Evolutionary conservation across 2,113 vertebrate genomes (phyloP).

Genomic region (Phyllostomus hastatus): DNA sequence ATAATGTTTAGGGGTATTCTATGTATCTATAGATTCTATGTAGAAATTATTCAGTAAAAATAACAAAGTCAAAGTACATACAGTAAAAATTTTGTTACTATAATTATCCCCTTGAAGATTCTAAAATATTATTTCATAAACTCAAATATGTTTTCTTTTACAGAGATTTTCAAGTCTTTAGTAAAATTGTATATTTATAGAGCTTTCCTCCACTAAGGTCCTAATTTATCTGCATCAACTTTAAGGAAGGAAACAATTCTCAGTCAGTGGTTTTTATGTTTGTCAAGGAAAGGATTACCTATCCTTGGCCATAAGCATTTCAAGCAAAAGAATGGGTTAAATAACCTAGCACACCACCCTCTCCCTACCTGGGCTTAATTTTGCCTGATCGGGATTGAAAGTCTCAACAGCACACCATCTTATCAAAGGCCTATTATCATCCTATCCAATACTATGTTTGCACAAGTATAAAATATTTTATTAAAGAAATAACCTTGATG

Average conservation of each 20-base stretch:
- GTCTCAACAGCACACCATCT: not conserved
- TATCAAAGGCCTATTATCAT: conserved; percentile 14
- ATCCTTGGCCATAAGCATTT: not conserved
- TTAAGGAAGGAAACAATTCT: not conserved
- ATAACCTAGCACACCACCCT: not conserved
- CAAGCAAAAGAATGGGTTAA: not conserved
- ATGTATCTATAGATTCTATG: not conserved
- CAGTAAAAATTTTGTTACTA: not conserved
- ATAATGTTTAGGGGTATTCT: too few species aligned
- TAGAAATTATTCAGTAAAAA: not conserved
- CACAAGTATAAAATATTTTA: conserved; percentile 22
- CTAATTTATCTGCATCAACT: not conserved
- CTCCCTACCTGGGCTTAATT: conserved; percentile 7
- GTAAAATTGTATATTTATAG: not conserved
- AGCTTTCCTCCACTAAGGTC: not conserved
- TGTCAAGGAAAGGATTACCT: not conserved
- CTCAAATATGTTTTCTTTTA: not conserved
- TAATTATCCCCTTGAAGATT: not conserved
- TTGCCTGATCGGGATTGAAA: not conserved
- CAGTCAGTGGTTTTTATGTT: not conserved
- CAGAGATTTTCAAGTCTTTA: not conserved
- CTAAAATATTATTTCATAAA: conserved; percentile 9
- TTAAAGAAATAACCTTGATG: conserved; percentile 24
- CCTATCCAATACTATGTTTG: not conserved
- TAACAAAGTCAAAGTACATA: not conserved